These are phyloP conservation scores for Lepus europaeus DNA, from an alignment of 2,113 vertebrate genomes.

Conservation along the genomic window DNA sequence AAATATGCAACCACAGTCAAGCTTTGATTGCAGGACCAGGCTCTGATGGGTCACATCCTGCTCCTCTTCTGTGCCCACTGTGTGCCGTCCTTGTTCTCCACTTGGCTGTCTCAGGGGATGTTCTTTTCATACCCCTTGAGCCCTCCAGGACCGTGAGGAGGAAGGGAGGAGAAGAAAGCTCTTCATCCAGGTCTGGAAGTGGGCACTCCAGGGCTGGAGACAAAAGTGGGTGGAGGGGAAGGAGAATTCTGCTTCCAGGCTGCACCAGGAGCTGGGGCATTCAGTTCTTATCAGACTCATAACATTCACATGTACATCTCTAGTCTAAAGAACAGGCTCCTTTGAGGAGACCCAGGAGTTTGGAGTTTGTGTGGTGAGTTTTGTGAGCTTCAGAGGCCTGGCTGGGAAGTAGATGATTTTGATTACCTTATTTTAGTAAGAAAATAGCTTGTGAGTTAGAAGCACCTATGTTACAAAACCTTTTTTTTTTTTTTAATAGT, in stretches of 20 bases:
- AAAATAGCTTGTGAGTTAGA: not conserved
- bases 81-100: not conserved
- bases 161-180: not conserved
- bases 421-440: not conserved
- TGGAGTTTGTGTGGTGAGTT: not conserved
- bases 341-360: not conserved
- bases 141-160: not conserved
- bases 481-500: not conserved
- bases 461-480: not conserved
- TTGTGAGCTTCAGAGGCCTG: not conserved
- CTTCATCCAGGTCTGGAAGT: not conserved
- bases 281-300: not conserved
- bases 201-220: fast-evolving
- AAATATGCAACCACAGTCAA: not conserved
- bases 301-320: too few species aligned
- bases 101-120: not conserved
- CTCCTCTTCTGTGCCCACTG: not conserved
- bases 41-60: not conserved
- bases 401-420: not conserved
- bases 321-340: not conserved
- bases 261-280: not conserved
- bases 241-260: not conserved
- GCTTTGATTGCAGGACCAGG: not conserved
- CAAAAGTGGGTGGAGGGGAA: not conserved
- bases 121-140: not conserved